Percentiles rank a stretch among this genome's conserved stretches.
These are phyloP conservation scores for Cyphomyrmex costatus DNA, from an alignment of 1,140 invertebrate genomes.

Conservation along the genomic window DNA sequence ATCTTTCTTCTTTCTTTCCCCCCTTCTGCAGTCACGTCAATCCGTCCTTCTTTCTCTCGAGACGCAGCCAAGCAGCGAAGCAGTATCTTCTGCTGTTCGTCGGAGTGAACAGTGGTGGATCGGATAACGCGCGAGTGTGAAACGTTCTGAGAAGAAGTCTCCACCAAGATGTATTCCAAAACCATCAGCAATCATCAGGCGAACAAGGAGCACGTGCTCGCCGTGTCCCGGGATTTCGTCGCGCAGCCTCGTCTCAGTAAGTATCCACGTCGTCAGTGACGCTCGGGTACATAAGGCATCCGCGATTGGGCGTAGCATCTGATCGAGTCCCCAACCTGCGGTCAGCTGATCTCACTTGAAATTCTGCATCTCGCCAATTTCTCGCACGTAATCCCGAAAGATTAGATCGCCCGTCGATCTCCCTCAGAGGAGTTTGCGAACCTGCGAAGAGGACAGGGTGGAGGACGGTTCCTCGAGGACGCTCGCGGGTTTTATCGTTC, in stretches of 20 bases:
- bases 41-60: constrained; percentile 82
- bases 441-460: no score
- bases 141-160: constrained; percentile 80
- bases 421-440: not conserved
- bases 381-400: not conserved
- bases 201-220: constrained; percentile 93
- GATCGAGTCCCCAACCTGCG: constrained; percentile 80
- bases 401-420: not conserved
- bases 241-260: constrained; percentile 99
- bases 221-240: constrained; percentile 98
- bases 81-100: constrained; percentile 87
- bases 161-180: constrained; percentile 79
- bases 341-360: constrained; percentile 82
- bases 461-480: not conserved
- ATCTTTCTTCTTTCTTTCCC: not conserved
- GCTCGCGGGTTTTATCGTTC: not conserved
- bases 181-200: constrained; percentile 88
- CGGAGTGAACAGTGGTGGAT: constrained; percentile 75
- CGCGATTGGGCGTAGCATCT: constrained; percentile 82
- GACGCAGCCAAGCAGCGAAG: constrained; percentile 80
- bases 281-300: not conserved
- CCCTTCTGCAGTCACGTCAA: not conserved
- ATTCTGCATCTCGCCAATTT: not conserved
- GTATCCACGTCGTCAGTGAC: constrained; percentile 84
- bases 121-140: constrained; percentile 79